A percentile compares a stretch with the other conserved stretches of the same genome.
phyloP scores from a whole-genome alignment of 2,113 vertebrate species.

The Pomatorhinus ruficollis region DNA sequence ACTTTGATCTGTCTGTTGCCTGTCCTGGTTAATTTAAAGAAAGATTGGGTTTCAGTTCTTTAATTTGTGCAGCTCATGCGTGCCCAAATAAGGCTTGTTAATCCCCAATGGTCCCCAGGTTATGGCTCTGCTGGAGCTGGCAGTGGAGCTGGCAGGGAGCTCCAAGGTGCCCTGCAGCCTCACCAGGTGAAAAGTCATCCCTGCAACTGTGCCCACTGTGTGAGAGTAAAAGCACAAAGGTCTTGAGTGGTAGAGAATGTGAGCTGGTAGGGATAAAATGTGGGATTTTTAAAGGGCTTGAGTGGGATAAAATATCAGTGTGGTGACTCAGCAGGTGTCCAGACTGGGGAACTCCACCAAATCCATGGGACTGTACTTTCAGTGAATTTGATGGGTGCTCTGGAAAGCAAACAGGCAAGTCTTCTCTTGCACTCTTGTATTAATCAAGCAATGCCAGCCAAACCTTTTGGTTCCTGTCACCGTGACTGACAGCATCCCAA shows the following conservation, averaged over 20 bases:
- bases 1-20: neutral
- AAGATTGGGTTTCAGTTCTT: neutral
- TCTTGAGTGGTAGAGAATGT: neutral
- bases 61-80: neutral
- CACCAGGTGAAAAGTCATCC: fast-evolving
- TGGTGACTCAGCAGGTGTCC: neutral
- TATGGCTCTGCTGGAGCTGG: neutral
- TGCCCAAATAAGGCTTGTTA: neutral
- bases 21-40: neutral
- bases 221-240: neutral
- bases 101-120: neutral
- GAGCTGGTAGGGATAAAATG: neutral
- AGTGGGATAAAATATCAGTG: neutral
- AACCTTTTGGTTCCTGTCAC: neutral
- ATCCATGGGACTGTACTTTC: neutral
- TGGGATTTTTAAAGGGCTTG: neutral
- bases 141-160: neutral
- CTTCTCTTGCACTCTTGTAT: neutral
- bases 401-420: neutral
- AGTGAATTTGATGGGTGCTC: neutral
- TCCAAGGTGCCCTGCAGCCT: neutral
- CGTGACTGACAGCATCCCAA: neutral
- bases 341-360: neutral
- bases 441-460: fast-evolving
- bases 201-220: fast-evolving